phyloP scores from a whole-genome alignment of 2,797 vertebrate genomes.

The Anguilla anguilla region DNA sequence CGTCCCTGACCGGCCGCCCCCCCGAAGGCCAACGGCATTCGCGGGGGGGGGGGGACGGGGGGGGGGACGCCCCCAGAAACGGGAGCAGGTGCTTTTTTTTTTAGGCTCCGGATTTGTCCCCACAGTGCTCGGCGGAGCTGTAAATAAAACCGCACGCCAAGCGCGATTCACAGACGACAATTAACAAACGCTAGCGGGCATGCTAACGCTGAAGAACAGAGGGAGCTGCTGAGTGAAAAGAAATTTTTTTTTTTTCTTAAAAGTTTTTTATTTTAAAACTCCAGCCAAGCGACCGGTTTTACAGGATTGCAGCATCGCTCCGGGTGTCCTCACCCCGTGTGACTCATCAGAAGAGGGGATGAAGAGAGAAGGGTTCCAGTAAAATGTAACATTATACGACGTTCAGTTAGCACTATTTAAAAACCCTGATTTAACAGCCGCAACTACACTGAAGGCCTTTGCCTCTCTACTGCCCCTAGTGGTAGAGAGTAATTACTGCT shows the following conservation, averaged over 20 bases:
- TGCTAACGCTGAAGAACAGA: not conserved
- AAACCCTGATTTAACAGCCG: not conserved
- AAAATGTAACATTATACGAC: not conserved
- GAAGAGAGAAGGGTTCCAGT: not conserved
- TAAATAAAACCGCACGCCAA: slow-evolving; percentile 25
- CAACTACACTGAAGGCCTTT: not conserved
- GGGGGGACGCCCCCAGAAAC: slow-evolving; percentile 23
- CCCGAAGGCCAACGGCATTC: slow-evolving; percentile 28
- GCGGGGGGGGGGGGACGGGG: too few species aligned
- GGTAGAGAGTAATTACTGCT: not conserved
- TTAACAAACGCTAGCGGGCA: not conserved
- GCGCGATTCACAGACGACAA: not conserved
- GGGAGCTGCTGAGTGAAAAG: not conserved
- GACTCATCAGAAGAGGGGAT: not conserved
- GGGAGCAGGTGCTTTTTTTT: not conserved
- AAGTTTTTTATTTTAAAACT: not conserved
- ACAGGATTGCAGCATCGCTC: not conserved
- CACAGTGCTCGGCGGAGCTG: not conserved
- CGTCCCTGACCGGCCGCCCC: not conserved
- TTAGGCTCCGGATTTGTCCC: not conserved
- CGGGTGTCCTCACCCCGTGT: not conserved
- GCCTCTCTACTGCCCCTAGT: not conserved
- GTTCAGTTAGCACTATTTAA: not conserved
- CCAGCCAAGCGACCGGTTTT: not conserved
- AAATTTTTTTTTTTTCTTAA: not conserved